phyloP scores from a whole-genome alignment of 1,140 invertebrate genomes.

The Temnothorax curvispinosus region DNA sequence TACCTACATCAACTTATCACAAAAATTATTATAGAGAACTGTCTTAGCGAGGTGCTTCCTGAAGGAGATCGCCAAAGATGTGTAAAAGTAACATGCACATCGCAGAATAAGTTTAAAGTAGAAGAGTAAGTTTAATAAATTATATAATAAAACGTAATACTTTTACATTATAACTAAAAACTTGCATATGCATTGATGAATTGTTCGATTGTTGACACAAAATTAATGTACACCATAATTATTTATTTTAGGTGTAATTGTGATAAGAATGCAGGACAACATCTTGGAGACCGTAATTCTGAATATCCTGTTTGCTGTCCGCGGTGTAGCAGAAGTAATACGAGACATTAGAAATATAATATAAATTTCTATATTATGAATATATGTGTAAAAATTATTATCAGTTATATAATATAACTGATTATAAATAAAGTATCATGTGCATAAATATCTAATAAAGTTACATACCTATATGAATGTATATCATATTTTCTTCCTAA shows the following conservation, averaged over 20 bases:
- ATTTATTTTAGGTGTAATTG: slow-evolving; percentile 25
- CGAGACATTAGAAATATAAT: not conserved
- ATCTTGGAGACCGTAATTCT: slow-evolving; percentile 37
- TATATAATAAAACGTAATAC: not conserved
- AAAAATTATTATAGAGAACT: slow-evolving; percentile 51
- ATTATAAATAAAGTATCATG: slow-evolving; percentile 1
- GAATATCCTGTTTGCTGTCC: slow-evolving; percentile 44
- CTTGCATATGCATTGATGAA: not conserved
- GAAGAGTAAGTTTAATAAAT: slow-evolving; percentile 34
- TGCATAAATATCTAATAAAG: not conserved
- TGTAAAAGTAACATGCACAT: slow-evolving; percentile 33
- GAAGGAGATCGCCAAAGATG: slow-evolving; percentile 31
- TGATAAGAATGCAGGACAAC: slow-evolving; percentile 15
- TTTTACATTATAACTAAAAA: not conserved
- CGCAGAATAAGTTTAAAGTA: slow-evolving; percentile 14
- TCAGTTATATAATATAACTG: not conserved
- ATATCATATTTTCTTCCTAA: not conserved
- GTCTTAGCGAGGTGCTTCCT: slow-evolving; percentile 23
- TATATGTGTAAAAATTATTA: not conserved
- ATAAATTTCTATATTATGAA: not conserved
- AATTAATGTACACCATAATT: not conserved
- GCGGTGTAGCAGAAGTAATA: not conserved
- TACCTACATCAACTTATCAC: not conserved
- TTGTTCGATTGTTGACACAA: not conserved
- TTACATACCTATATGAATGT: too few relatives aligned